Conservation (phyloP, 2,797 vertebrate species). For the Chanos chanos region DNA sequence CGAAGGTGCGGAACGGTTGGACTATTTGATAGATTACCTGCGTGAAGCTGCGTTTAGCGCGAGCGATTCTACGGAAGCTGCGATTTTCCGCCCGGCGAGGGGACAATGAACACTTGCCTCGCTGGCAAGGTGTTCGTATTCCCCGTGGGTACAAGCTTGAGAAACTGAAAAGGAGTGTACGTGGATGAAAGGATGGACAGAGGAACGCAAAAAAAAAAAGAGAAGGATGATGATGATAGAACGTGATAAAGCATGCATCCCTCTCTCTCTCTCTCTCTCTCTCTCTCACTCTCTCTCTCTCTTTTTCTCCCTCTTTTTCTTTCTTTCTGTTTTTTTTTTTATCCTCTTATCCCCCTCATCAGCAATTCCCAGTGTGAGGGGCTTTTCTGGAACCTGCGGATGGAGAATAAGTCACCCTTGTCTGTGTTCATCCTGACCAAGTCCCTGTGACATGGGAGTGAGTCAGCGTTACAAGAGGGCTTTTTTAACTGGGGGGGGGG, state of each 20-base stretch:
- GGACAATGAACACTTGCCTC: too few relatives aligned
- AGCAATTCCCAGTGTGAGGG: too few relatives aligned
- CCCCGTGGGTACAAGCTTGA: too few relatives aligned
- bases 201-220: too few relatives aligned
- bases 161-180: background rate
- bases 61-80: too few relatives aligned
- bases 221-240: background rate
- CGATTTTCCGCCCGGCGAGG: too few relatives aligned
- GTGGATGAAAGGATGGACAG: background rate
- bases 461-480: constrained; percentile 18
- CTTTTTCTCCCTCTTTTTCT: background rate
- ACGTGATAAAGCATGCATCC: background rate
- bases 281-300: background rate
- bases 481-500: constrained; percentile 27
- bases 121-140: too few relatives aligned
- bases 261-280: background rate
- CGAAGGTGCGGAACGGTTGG: too few relatives aligned
- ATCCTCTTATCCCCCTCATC: too few relatives aligned
- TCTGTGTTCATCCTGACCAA: constrained; percentile 5
- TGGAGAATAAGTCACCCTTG: constrained; percentile 30
- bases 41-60: too few relatives aligned
- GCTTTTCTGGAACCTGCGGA: too few relatives aligned
- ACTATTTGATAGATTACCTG: too few relatives aligned
- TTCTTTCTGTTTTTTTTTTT: constrained; percentile 18
- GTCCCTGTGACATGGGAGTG: background rate